These are phyloP conservation scores for Micronisus gabar DNA, from an alignment of 2,113 vertebrate species.

Conservation along the genomic window DNA sequence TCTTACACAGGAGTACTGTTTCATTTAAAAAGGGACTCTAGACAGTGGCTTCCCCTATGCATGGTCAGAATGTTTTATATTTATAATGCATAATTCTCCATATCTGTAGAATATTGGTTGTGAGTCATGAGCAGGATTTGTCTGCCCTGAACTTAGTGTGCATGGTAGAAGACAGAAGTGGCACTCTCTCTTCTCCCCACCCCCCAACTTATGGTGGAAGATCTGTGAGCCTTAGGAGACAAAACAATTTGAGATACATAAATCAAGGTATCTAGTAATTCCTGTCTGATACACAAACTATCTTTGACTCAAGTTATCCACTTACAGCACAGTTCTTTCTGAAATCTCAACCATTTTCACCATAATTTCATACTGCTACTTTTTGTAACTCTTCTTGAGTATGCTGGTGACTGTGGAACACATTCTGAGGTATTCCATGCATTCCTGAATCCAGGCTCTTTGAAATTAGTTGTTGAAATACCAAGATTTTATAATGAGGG, in stretches of 20 bases:
- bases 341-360: background rate
- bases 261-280: background rate
- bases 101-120: background rate
- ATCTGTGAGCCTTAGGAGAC: background rate
- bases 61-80: background rate
- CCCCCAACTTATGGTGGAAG: background rate
- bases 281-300: fast-evolving
- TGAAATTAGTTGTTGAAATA: background rate
- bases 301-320: background rate
- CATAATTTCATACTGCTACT: background rate
- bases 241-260: background rate
- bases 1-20: background rate
- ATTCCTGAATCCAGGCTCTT: background rate
- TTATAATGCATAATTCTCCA: background rate
- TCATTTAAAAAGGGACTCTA: background rate
- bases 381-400: background rate
- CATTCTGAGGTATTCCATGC: background rate
- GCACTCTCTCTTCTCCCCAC: fast-evolving
- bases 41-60: background rate
- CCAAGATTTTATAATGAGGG: background rate
- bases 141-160: background rate
- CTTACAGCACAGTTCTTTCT: background rate
- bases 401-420: background rate
- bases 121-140: background rate
- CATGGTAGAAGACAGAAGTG: background rate